These are phyloP conservation scores for Drosophila tani DNA, from an alignment of 1,140 invertebrate species.

Conservation along the genomic window DNA sequence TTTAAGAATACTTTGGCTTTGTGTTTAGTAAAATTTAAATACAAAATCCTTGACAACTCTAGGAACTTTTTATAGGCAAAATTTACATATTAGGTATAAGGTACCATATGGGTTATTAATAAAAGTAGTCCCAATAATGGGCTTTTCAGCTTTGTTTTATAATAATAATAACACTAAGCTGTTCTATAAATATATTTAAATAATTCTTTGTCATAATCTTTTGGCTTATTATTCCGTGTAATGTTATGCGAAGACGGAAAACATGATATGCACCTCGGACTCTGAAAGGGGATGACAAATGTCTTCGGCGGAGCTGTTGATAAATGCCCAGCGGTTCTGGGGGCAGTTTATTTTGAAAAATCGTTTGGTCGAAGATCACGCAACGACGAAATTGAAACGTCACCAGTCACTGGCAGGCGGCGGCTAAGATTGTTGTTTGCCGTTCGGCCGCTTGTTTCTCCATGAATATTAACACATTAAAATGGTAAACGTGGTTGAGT, in stretches of 20 bases:
- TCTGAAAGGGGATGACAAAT: slow-evolving; percentile 47
- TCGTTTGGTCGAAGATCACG: slow-evolving; percentile 48
- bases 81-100: background rate
- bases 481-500: slow-evolving; percentile 73
- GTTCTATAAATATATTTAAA: too few relatives aligned
- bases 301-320: slow-evolving; percentile 29
- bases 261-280: background rate
- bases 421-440: slow-evolving; percentile 29
- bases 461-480: slow-evolving; percentile 80
- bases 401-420: slow-evolving; percentile 48
- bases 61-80: background rate
- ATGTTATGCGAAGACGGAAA: background rate
- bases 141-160: background rate
- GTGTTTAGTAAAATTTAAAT: background rate
- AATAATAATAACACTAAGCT: too few relatives aligned
- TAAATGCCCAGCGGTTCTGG: slow-evolving; percentile 38
- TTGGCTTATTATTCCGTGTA: background rate
- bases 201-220: too few relatives aligned
- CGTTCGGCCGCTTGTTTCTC: slow-evolving; percentile 32
- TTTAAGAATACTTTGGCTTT: background rate
- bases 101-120: background rate
- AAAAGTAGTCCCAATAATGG: background rate
- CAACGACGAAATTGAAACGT: slow-evolving; percentile 71
- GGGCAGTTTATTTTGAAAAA: slow-evolving; percentile 51
- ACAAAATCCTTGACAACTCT: background rate